Percentiles rank a stretch among this genome's conserved stretches.
These are phyloP conservation scores for Cephalotes varians DNA, from an alignment of 2,888 invertebrate genomes.

Conservation along the genomic window DNA sequence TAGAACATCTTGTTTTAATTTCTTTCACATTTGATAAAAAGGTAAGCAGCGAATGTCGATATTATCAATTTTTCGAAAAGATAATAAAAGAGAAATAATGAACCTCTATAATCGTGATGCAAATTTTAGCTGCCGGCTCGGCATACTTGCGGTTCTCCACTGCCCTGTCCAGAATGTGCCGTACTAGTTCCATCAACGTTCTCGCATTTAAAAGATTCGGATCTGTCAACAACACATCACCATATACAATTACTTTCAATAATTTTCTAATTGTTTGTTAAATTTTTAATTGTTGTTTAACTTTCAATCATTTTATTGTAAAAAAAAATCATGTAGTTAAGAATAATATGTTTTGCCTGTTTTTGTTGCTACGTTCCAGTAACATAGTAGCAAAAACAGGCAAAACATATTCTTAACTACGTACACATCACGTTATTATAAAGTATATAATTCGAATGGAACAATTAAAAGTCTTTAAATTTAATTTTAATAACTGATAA, in stretches of 20 bases:
- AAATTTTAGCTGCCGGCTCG: constrained; percentile 93
- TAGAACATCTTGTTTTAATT: neutral
- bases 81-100: neutral
- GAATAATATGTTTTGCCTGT: neutral
- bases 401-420: too few species aligned
- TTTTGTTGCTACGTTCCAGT: neutral
- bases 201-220: constrained; percentile 92
- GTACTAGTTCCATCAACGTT: constrained; percentile 94
- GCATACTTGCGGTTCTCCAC: constrained; percentile 93
- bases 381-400: too few species aligned
- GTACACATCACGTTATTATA: neutral
- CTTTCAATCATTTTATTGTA: neutral
- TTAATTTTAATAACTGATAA: neutral
- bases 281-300: neutral
- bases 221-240: constrained; percentile 86
- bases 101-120: constrained; percentile 94
- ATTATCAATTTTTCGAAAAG: neutral
- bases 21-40: neutral
- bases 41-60: neutral
- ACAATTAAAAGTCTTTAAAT: neutral
- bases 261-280: neutral
- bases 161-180: constrained; percentile 92
- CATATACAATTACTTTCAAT: neutral
- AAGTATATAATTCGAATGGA: neutral
- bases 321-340: neutral